Conservation (phyloP, 2,888 invertebrate species). For the Diarsia rubi region DNA sequence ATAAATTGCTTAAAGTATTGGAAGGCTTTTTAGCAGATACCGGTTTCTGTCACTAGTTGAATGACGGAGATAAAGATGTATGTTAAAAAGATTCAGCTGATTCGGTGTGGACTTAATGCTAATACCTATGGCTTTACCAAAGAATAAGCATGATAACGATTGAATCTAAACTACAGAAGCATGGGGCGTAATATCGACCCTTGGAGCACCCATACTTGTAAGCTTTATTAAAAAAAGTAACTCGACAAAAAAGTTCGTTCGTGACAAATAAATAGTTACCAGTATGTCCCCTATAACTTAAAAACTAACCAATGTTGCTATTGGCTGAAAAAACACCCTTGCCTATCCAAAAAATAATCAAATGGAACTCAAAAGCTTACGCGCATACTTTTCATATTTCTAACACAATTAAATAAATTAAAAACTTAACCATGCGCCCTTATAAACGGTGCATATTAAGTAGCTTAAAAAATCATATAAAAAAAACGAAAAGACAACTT, state of each 20-base stretch:
- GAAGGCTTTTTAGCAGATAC: background rate
- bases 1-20: slow-evolving; percentile 24
- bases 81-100: too few species aligned
- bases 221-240: background rate
- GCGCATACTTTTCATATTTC: slow-evolving; percentile 59
- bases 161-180: background rate
- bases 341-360: slow-evolving; percentile 45
- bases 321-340: slow-evolving; percentile 50
- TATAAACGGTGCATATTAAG: slow-evolving; percentile 66
- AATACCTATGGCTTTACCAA: background rate
- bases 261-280: slow-evolving; percentile 43
- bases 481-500: slow-evolving; percentile 57
- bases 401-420: slow-evolving; percentile 68
- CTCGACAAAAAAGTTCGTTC: slow-evolving; percentile 8
- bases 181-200: slow-evolving; percentile 38
- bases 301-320: slow-evolving; percentile 44
- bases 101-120: too few species aligned
- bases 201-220: background rate
- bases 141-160: background rate
- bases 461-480: slow-evolving; percentile 54
- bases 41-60: background rate
- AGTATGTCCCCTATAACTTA: slow-evolving; percentile 32
- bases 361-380: slow-evolving; percentile 55
- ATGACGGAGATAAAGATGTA: background rate
- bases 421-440: slow-evolving; percentile 60